Evolutionary conservation across 2,113 vertebrate genomes (phyloP), one percentile per base, ranked within the genome.

Genomic region (Anolis sagrei): DNA sequence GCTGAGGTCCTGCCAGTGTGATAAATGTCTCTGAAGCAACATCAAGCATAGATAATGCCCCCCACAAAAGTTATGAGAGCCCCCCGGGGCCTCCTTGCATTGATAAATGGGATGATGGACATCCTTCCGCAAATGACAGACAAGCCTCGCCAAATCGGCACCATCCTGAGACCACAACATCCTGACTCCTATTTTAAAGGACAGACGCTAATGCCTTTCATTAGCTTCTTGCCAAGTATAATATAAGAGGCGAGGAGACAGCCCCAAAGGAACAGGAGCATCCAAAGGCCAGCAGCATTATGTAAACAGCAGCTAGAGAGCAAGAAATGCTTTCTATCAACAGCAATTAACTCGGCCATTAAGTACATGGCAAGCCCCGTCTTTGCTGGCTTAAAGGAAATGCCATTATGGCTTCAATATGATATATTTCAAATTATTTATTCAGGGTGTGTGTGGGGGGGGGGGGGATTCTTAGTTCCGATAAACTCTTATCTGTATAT

Each of bases 181-280:
- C 82, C 82, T 62, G 81, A 66, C 74, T 84, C 61, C 9, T 1
- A 0, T 76, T 84, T 49, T 25, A 49, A 66, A 66, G 61, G 61
- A 51, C 39, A 76, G 73, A 34, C 76, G 61, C 82, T 51, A 76
- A 84, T 76, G 82, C 62, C 74, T 76, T 76, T 68, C 13, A 25
- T 68, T 34, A 68, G 74, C 61, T 27, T 76, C 61, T 77, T 77
- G 82, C 73, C 82, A 84, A 84, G 34, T 76, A 23, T 49, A 76
- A 34, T 39, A 34, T 10, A 76, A 84, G 29, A 76, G 74, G 62
- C 74, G 76, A 84, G 18, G 54, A 83, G 82, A 48, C 72, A 29
- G 44, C 61, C 74, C 61, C 82, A 84, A n/a, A 84, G 82, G 74
- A 69, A 36, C 61, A 76, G 61, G 76, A 48, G 61, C 19, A 84